Evolutionary conservation across 1,140 invertebrate species (phyloP).

Genomic region (Leptonema lineaticorne): DNA sequence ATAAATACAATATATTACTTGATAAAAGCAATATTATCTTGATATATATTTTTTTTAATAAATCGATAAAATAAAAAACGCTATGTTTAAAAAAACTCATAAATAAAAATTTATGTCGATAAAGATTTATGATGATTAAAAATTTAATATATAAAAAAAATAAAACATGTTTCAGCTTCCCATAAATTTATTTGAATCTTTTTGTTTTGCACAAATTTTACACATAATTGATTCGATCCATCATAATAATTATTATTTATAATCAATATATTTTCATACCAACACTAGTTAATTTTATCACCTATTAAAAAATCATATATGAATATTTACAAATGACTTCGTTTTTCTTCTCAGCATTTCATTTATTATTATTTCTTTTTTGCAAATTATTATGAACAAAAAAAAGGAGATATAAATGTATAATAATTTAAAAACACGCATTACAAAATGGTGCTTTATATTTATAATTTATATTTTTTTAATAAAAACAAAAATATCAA

Average conservation of each 20-base stretch:
- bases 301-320: conserved; percentile 13
- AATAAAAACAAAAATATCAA: too few species aligned
- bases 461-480: background rate
- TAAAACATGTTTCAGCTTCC: background rate
- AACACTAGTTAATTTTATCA: conserved; percentile 22
- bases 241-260: conserved; percentile 25
- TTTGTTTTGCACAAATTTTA: conserved; percentile 32
- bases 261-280: conserved; percentile 17
- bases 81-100: too few species aligned
- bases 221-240: conserved; percentile 33
- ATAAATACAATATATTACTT: too few species aligned
- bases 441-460: background rate
- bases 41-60: too few species aligned
- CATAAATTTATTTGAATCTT: conserved; percentile 32
- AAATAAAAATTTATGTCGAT: too few species aligned
- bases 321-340: conserved; percentile 28
- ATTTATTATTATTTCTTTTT: too few species aligned
- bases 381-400: background rate
- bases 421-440: background rate
- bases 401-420: background rate
- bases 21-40: too few species aligned
- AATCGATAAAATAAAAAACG: too few species aligned
- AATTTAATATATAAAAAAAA: too few species aligned
- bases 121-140: too few species aligned
- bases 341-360: too few species aligned